Percentiles rank a stretch among this genome's conserved stretches.
Conservation (phyloP, 1,140 invertebrate genomes). For the Zaprionus camerounensis region DNA sequence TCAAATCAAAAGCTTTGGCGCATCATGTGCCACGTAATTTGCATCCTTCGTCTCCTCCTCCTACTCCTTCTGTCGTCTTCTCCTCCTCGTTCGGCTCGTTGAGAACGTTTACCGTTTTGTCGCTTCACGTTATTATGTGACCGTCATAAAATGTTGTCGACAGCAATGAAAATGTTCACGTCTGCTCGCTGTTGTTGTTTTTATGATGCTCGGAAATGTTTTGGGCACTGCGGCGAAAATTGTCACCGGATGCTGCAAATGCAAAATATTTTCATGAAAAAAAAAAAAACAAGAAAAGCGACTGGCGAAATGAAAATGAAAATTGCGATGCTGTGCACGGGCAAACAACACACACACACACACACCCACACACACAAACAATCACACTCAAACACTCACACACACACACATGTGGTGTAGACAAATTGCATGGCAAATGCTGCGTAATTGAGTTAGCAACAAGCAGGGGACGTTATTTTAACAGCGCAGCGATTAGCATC, state of each 20-base stretch:
- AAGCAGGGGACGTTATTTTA: conserved; percentile 33
- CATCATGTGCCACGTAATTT: conserved; percentile 69
- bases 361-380: conserved; percentile 13
- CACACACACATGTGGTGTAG: conserved; percentile 20
- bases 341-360: conserved; percentile 1
- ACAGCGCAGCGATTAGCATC: conserved; percentile 2
- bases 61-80: neutral
- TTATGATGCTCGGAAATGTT: conserved; percentile 64
- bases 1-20: conserved; percentile 73
- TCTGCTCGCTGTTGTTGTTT: conserved; percentile 28
- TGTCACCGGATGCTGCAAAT: conserved; percentile 79
- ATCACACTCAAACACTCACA: conserved; percentile 13
- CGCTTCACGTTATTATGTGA: conserved; percentile 67
- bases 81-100: conserved; percentile 16
- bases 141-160: conserved; percentile 74
- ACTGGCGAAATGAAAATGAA: conserved; percentile 67
- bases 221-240: conserved; percentile 46
- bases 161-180: conserved; percentile 37
- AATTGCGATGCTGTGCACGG: conserved; percentile 51
- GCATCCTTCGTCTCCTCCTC: conserved; percentile 41
- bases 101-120: conserved; percentile 50
- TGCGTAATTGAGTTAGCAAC: conserved; percentile 76
- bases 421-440: conserved; percentile 62
- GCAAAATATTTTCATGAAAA: conserved; percentile 79
- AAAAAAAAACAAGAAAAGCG: conserved; percentile 25